Base-by-base conservation (phyloP, 2,113 vertebrate genomes). In the Microcebus ravelobensis region DNA sequence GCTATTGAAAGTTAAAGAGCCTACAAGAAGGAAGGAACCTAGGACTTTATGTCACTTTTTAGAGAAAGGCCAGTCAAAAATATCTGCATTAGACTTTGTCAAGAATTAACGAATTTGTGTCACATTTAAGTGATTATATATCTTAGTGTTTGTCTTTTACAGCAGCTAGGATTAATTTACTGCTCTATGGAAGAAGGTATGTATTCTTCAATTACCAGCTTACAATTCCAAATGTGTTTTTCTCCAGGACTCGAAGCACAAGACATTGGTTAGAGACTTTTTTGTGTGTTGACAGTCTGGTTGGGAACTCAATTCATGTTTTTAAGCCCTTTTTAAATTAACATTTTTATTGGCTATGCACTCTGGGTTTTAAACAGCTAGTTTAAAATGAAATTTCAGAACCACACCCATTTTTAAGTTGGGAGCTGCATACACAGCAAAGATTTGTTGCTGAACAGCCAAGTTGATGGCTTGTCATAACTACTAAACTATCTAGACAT, bases 381-480 rank as follows among this genome's bases (percentile, higher is more conserved):
- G 3, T 15, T 97, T 83, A 74, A 55, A 90, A 65, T 91, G 11
- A 87, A 71, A n/a, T 86, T 92, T 77, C 36, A 71, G 27, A 89
- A 36, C 29, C 65, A 65, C 7, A 5, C 25, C 70, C 21, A 48
- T 87, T 90, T 89, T 74, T 77, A 79, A 80, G 63, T 27, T 80
- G 27, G 11, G 13, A 87, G 70, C 10, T 61, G 8, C 29, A 67
- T 85, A 65, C 17, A 21, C 25, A 92, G 36, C 50, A 84, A 95
- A 91, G 8, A 63, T 61, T 93, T 87, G 23, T 39, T 94, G 80
- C 80, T 94, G 79, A 90, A 55, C 80, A 63, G 79, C 55, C 57
- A 59, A 65, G 59, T 76, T 31, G 20, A 93, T 86, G 42, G 65
- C 87, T 89, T 91, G 74, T 95, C 93, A 92, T 80, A 92, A 92